Conservation (phyloP, 2,797 vertebrate species). For the Carduelis carduelis region DNA sequence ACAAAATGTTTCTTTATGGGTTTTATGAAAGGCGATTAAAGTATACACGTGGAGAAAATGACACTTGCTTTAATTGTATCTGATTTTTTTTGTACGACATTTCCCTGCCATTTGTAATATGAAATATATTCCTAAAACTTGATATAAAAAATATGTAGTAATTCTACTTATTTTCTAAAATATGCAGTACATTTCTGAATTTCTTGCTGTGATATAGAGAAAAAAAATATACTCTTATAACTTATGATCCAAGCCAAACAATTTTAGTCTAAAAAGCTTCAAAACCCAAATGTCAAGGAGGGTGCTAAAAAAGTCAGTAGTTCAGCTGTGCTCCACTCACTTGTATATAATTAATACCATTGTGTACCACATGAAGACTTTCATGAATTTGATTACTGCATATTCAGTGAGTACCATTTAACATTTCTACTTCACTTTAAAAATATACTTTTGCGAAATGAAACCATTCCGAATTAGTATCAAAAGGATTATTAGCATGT, state of each 20-base stretch:
- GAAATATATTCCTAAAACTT: constrained; percentile 49
- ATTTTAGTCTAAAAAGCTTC: constrained; percentile 19
- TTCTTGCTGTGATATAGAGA: constrained; percentile 31
- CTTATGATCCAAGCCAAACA: constrained; percentile 24
- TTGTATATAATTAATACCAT: constrained; percentile 21
- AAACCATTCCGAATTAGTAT: neutral
- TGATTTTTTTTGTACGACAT: constrained; percentile 48
- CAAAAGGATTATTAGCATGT: neutral
- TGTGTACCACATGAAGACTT: constrained; percentile 10
- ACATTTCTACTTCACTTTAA: neutral
- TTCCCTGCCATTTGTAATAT: constrained; percentile 42
- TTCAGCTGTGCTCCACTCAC: constrained; percentile 22
- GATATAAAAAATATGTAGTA: constrained; percentile 14
- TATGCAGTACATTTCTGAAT: constrained; percentile 23
- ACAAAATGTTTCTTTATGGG: constrained; percentile 63
- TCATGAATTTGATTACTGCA: neutral
- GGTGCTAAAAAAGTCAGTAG: neutral
- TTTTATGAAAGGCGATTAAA: constrained; percentile 38
- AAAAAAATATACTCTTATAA: neutral
- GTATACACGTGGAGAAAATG: neutral
- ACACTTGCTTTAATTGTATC: constrained; percentile 39
- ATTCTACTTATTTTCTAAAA: constrained; percentile 50
- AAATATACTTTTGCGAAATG: neutral
- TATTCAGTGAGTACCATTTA: neutral
- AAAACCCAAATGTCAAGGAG: constrained; percentile 8